Percentiles rank a stretch among this genome's conserved stretches.
phyloP scores from a whole-genome alignment of 23 tunicate species.

The Botrylloides violaceus region DNA sequence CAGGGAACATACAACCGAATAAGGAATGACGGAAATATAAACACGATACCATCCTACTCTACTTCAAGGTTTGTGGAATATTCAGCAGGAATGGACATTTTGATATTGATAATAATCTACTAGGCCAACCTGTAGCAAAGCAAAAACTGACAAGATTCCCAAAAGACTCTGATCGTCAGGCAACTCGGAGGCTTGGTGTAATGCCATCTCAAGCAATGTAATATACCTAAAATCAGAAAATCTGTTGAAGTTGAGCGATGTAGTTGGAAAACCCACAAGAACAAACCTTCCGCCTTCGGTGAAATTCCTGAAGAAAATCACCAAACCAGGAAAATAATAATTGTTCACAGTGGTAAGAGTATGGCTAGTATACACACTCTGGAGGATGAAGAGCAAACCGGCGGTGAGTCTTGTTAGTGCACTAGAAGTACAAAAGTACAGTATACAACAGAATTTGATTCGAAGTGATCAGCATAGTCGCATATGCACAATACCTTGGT shows the following conservation, averaged over 20 bases:
- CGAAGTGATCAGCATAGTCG: neutral
- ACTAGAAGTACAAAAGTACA: neutral
- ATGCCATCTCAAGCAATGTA: neutral
- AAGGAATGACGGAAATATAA: too few relatives aligned
- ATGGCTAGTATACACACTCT: too few relatives aligned
- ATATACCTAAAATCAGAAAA: neutral
- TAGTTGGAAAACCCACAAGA: too few relatives aligned
- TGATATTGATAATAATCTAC: neutral
- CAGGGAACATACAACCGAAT: too few relatives aligned
- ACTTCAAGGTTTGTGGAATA: too few relatives aligned
- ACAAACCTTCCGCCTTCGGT: too few relatives aligned
- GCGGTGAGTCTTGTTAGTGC: conserved; percentile 1
- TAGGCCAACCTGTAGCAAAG: neutral
- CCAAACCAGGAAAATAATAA: too few relatives aligned
- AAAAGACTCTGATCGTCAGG: neutral
- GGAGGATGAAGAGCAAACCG: neutral
- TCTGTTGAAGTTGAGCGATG: too few relatives aligned
- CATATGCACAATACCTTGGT: conserved; percentile 1
- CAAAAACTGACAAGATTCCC: neutral
- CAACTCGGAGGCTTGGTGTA: neutral
- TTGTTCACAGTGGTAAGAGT: too few relatives aligned
- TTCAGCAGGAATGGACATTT: too few relatives aligned
- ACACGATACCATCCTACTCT: too few relatives aligned
- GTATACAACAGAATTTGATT: neutral
- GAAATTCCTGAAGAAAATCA: too few relatives aligned